These are phyloP conservation scores for Orius insidiosus DNA, from an alignment of 1,140 invertebrate species.

Conservation along the genomic window DNA sequence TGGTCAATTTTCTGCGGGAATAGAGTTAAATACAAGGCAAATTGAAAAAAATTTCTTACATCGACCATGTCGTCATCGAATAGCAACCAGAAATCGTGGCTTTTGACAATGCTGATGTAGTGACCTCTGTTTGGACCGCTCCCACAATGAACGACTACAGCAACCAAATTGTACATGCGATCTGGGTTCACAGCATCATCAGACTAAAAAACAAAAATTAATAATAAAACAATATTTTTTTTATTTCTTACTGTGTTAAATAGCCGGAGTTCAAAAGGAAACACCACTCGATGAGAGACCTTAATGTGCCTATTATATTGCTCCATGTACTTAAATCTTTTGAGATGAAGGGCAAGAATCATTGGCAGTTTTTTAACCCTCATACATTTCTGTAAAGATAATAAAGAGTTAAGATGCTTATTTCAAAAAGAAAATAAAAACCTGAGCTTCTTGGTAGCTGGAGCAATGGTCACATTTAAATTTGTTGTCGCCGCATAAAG, in stretches of 20 bases:
- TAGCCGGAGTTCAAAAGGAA: slow-evolving; percentile 89
- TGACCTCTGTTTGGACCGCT: slow-evolving; percentile 97
- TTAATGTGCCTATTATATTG: slow-evolving; percentile 97
- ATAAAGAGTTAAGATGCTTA: slow-evolving; percentile 11
- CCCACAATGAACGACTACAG: slow-evolving; percentile 98
- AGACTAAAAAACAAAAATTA: slow-evolving; percentile 55
- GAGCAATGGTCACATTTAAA: slow-evolving; percentile 99
- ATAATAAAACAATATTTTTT: too few relatives aligned
- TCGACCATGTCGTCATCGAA: slow-evolving; percentile 99
- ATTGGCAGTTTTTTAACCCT: slow-evolving; percentile 94
- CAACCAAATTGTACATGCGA: slow-evolving; percentile 92
- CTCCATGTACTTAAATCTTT: slow-evolving; percentile 98
- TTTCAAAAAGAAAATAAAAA: slow-evolving; percentile 24
- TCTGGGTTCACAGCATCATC: slow-evolving; percentile 96
- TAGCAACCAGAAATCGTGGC: slow-evolving; percentile 95
- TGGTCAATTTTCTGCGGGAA: slow-evolving; percentile 97
- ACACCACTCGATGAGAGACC: slow-evolving; percentile 96
- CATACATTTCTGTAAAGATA: slow-evolving; percentile 69
- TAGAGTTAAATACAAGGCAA: too few relatives aligned
- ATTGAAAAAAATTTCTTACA: slow-evolving; percentile 47
- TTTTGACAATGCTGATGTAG: slow-evolving; percentile 99
- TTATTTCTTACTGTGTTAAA: slow-evolving; percentile 98
- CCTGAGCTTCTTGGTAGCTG: slow-evolving; percentile 96
- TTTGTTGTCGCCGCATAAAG: slow-evolving; percentile 97
- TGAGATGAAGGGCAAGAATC: slow-evolving; percentile 93